Evolutionary conservation across 2,888 invertebrate genomes (phyloP).

Genomic region (Periphyllus acericola): DNA sequence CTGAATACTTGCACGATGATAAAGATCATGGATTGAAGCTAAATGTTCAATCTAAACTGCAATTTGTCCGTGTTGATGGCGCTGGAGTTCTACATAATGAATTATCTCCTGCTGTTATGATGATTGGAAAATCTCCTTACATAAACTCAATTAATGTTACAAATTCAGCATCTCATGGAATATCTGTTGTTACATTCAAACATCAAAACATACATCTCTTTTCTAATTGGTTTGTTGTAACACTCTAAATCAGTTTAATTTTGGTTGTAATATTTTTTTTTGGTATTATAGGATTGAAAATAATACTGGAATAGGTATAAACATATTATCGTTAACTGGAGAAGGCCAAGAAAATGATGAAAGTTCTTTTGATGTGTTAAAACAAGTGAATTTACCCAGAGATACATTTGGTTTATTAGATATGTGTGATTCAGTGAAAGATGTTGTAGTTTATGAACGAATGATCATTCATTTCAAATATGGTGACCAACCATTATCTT

Average conservation of each 20-base stretch:
- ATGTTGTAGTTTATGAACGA: constrained; percentile 87
- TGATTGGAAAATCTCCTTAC: constrained; percentile 85
- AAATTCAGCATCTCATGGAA: constrained; percentile 88
- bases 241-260: constrained; percentile 16
- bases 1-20: constrained; percentile 83
- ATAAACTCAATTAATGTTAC: constrained; percentile 85
- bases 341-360: constrained; percentile 89
- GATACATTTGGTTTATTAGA: constrained; percentile 93
- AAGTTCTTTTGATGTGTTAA: constrained; percentile 88
- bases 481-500: constrained; percentile 94
- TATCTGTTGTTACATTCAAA: constrained; percentile 89
- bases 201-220: constrained; percentile 77
- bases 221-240: constrained; percentile 71
- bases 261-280: background rate
- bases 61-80: constrained; percentile 84
- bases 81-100: constrained; percentile 97
- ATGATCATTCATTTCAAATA: constrained; percentile 96
- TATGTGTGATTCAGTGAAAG: constrained; percentile 95
- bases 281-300: constrained; percentile 72
- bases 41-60: constrained; percentile 80
- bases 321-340: constrained; percentile 89
- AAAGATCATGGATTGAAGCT: constrained; percentile 79
- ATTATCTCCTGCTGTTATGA: constrained; percentile 90
- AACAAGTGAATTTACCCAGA: constrained; percentile 85
- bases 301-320: constrained; percentile 90